Evolutionary conservation across 1,140 invertebrate species (phyloP).

Genomic region (Ceratitis capitata): DNA sequence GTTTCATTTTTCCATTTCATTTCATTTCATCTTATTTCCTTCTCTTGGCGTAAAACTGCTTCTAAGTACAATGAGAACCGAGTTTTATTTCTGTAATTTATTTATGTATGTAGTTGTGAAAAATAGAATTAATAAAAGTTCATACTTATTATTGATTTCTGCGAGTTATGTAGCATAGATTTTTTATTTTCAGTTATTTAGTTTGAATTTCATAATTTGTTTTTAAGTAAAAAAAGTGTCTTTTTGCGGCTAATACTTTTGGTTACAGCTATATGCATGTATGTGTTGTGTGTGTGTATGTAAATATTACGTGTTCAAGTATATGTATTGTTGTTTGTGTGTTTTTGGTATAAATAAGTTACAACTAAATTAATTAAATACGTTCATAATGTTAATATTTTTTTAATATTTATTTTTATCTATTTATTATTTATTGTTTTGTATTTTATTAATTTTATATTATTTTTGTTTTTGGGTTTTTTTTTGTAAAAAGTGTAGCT

Average conservation of each 20-base stretch:
- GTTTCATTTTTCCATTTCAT: background rate
- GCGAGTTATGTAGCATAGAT: slow-evolving; percentile 2
- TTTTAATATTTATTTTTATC: too few species aligned
- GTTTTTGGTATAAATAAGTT: slow-evolving; percentile 3
- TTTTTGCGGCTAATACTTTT: slow-evolving; percentile 21
- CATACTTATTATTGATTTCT: background rate
- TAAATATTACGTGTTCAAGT: background rate
- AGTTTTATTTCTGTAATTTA: too few species aligned
- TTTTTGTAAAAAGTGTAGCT: slow-evolving; percentile 32
- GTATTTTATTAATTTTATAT: background rate
- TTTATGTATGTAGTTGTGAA: too few species aligned
- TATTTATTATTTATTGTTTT: background rate
- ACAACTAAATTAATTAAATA: slow-evolving; percentile 14
- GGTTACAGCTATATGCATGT: background rate
- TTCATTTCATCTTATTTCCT: background rate
- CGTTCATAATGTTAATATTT: background rate
- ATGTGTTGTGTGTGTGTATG: background rate
- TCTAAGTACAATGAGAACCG: background rate
- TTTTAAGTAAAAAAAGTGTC: slow-evolving; percentile 18
- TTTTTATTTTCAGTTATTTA: background rate
- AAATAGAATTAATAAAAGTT: too few species aligned
- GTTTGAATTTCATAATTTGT: background rate
- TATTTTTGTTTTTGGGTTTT: background rate
- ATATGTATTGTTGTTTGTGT: background rate
- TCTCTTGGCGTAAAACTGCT: background rate